Percentiles rank a stretch among this genome's conserved stretches.
phyloP scores from a whole-genome alignment of 2,888 invertebrate species.

The Thyatira batis region DNA sequence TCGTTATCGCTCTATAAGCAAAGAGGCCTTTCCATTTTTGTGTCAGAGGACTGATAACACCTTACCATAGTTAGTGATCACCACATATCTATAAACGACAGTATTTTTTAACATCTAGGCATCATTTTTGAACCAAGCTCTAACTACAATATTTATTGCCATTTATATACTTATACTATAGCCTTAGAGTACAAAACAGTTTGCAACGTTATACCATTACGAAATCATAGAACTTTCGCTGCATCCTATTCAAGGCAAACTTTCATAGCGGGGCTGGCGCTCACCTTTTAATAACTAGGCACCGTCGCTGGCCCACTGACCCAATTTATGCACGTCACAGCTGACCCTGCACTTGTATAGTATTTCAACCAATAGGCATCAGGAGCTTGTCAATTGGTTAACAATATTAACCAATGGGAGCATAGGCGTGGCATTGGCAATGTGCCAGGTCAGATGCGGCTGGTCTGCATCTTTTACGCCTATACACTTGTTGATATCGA shows the following conservation, averaged over 20 bases:
- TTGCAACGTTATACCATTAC: background rate
- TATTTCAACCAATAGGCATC: slow-evolving; percentile 69
- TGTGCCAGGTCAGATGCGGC: slow-evolving; percentile 62
- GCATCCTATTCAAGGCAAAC: background rate
- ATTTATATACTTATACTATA: too few species aligned
- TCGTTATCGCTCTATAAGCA: too few species aligned
- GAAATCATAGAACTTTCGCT: background rate
- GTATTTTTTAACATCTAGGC: too few species aligned
- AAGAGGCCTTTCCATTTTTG: too few species aligned
- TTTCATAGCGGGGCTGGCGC: background rate
- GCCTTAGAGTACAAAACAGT: too few species aligned
- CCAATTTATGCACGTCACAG: slow-evolving; percentile 50
- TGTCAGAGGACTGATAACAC: too few species aligned
- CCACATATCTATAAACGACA: too few species aligned
- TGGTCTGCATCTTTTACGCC: slow-evolving; percentile 63
- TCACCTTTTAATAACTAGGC: background rate
- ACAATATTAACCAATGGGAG: slow-evolving; percentile 79
- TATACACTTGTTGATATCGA: slow-evolving; percentile 67
- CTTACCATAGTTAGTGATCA: too few species aligned
- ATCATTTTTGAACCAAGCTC: too few species aligned
- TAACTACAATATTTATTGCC: too few species aligned
- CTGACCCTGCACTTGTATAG: slow-evolving; percentile 56
- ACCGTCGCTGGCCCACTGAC: slow-evolving; percentile 51
- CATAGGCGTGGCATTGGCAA: slow-evolving; percentile 81
- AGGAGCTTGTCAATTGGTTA: slow-evolving; percentile 79